phyloP scores from a whole-genome alignment of 2,797 vertebrate genomes.

The Scomberomorus guttatus region DNA sequence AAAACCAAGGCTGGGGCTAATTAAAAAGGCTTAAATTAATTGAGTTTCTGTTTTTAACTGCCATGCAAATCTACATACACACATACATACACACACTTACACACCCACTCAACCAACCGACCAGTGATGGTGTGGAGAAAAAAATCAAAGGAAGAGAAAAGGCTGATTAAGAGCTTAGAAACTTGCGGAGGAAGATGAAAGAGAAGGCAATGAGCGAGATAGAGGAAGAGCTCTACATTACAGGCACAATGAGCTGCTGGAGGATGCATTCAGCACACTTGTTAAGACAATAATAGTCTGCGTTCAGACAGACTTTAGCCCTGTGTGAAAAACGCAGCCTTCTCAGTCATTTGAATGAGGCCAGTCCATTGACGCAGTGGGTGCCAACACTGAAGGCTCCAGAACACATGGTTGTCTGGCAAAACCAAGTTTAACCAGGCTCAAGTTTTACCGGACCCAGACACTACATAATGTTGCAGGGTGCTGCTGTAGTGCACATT shows the following conservation, averaged over 20 bases:
- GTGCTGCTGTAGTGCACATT: no score
- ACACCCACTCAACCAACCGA: slow-evolving; percentile 22
- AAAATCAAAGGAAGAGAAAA: slow-evolving; percentile 57
- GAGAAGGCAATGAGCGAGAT: slow-evolving; percentile 6
- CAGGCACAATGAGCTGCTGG: slow-evolving; percentile 12
- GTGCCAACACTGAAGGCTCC: no score
- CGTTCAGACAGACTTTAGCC: no score
- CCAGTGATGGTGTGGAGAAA: slow-evolving; percentile 23
- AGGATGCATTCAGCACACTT: slow-evolving; percentile 1
- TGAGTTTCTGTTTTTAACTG: slow-evolving; percentile 62
- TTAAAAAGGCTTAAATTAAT: slow-evolving; percentile 64
- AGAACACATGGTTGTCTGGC: no score
- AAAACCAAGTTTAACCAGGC: no score
- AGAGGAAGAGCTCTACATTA: slow-evolving; percentile 14
- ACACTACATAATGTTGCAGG: no score
- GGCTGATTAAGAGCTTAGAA: slow-evolving; percentile 58
- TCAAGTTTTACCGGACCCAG: no score
- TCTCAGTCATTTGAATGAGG: no score
- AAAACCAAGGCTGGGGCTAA: slow-evolving; percentile 49
- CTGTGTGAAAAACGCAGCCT: no score
- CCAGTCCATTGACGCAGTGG: no score
- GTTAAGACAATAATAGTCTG: neutral
- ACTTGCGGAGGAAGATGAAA: slow-evolving; percentile 56
- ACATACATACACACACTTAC: slow-evolving; percentile 4
- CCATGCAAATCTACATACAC: slow-evolving; percentile 24